Evolutionary conservation across 2,797 vertebrate species (phyloP).

Genomic region (Rhinatrema bivittatum): DNA sequence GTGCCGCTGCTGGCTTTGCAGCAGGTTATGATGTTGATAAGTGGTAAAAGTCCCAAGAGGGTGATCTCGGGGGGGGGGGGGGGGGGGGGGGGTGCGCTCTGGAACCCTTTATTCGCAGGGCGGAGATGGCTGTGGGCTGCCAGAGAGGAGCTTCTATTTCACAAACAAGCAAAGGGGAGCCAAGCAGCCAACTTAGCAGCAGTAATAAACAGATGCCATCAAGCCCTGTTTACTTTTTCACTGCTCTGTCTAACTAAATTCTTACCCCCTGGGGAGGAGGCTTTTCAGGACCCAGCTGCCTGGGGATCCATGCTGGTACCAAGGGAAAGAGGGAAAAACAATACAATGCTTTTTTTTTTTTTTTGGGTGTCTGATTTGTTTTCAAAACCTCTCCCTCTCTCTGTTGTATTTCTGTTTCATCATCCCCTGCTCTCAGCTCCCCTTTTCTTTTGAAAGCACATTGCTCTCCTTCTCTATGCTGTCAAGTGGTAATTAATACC

Average conservation of each 20-base stretch:
- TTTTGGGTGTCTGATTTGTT: no score
- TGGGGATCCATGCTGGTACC: neutral
- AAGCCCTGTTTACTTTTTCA: neutral
- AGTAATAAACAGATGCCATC: accelerated
- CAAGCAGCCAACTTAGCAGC: neutral
- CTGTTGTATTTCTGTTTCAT: neutral
- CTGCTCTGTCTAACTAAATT: neutral
- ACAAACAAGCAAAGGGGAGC: neutral
- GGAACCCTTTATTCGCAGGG: no score
- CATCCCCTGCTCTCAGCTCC: no score
- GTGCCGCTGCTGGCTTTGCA: no score
- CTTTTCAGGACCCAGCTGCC: conserved; percentile 12
- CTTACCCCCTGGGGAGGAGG: neutral
- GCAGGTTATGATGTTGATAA: no score
- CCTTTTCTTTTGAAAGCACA: neutral
- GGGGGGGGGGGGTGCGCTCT: no score
- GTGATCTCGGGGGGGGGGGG: no score
- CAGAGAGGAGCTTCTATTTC: neutral
- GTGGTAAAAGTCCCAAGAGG: no score
- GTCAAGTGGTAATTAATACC: no score
- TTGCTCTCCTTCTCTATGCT: neutral
- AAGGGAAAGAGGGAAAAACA: no score
- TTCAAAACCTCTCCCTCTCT: neutral
- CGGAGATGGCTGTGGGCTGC: neutral
- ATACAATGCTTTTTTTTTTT: no score